Base-by-base conservation (phyloP, 2,888 invertebrate species). In the Agonopterix heracliana region DNA sequence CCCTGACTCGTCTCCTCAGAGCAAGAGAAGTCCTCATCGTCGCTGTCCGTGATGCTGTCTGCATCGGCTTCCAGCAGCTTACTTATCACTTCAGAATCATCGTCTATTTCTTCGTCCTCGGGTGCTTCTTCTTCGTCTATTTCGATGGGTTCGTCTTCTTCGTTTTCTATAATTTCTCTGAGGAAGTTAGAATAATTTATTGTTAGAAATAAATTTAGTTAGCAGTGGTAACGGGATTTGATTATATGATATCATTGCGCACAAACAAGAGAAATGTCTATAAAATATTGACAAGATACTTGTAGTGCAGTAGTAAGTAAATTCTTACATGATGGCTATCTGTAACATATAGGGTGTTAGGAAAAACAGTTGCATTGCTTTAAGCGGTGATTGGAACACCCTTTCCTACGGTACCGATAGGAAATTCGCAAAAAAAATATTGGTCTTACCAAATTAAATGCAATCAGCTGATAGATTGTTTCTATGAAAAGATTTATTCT, bases 1-100 rank as follows among this genome's bases (percentile, higher is more conserved):
- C 11, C 9, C 57, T 0, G 71, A 61, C 0, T 53, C 47, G 12
- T 61, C 4, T 68, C 73, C 1, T 75, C 58, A 0, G 71, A 55
- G 48, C 75, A 78, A 45, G 68, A 68, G 55, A 76, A 81, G 26
- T 82, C 82, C 11, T 81, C 82, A 60, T 79, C 79, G 59, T 79
- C 78, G 9, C 67, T 69, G 43, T 52, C 63, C 0, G 70, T 63
- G 42, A 71, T 74, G 44, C 77, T 65, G 9, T 66, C 67, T 46
- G 63, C 80, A 41, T 85, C 85, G 0, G 76, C 83, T 49, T 85
- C 80, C 11, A 81, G 55, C n/a, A 85, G 61, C 53, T 83, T 83
- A 58, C 78, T 82, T 55, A 85, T 83, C 5, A 84, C 80, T 51
- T 82, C 82, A 0, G 79, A 74, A 44, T 83, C 84, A 64, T 85